Percentiles rank a stretch among this genome's conserved stretches.
Conservation (phyloP, 1,140 invertebrate genomes). For the Probaryconus sp. region DNA sequence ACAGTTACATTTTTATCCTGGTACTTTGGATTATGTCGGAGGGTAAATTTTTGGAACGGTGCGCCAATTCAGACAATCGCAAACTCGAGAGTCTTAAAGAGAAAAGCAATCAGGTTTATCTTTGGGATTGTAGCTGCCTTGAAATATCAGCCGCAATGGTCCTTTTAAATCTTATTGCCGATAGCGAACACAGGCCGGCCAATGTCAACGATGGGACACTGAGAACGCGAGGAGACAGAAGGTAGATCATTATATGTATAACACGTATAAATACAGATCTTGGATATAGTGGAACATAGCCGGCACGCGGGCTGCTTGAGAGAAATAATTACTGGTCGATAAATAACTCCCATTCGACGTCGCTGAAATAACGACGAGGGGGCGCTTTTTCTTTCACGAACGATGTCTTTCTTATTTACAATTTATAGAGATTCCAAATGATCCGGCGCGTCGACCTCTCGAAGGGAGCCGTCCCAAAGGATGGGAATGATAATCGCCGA, state of each 20-base stretch:
- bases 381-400: slow-evolving; percentile 17
- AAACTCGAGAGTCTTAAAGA: slow-evolving; percentile 7
- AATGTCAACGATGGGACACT: slow-evolving; percentile 40
- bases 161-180: slow-evolving; percentile 48
- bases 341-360: slow-evolving; percentile 41
- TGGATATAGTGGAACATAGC: neutral
- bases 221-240: slow-evolving; percentile 38
- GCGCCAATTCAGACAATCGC: too few relatives aligned
- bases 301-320: slow-evolving; percentile 18
- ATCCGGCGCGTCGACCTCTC: slow-evolving; percentile 7
- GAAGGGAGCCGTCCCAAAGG: neutral
- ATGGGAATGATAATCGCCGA: slow-evolving; percentile 4
- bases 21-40: too few relatives aligned
- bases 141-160: slow-evolving; percentile 32
- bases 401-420: slow-evolving; percentile 37
- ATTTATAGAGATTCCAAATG: slow-evolving; percentile 30
- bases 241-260: slow-evolving; percentile 57
- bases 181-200: slow-evolving; percentile 46
- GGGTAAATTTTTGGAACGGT: too few relatives aligned
- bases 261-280: slow-evolving; percentile 52
- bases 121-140: slow-evolving; percentile 39
- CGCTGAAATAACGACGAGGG: slow-evolving; percentile 26
- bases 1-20: too few relatives aligned
- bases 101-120: slow-evolving; percentile 41
- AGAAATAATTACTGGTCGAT: slow-evolving; percentile 48